These are phyloP conservation scores for Pantherophis alleghaniensis DNA, from an alignment of 2,797 vertebrate species.

Conservation along the genomic window DNA sequence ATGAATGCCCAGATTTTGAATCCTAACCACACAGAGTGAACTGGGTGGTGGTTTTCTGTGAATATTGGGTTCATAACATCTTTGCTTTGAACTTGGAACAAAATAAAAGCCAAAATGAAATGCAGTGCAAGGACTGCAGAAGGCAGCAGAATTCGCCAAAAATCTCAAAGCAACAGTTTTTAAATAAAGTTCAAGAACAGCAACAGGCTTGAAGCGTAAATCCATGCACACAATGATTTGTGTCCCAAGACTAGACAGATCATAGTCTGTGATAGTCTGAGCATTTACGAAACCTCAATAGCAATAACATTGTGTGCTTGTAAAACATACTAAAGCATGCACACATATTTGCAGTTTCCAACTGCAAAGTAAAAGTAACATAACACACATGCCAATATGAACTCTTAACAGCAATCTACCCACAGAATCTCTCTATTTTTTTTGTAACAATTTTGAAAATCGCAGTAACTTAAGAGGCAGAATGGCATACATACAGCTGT, in stretches of 20 bases:
- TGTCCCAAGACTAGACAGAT: not conserved
- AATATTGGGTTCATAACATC: not conserved
- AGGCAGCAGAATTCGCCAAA: not conserved
- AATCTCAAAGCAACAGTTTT: not conserved
- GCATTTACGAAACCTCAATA: not conserved
- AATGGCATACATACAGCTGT: not conserved
- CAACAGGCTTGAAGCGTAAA: not conserved
- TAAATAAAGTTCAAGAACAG: not conserved
- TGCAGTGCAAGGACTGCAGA: not conserved
- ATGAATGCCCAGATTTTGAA: not conserved
- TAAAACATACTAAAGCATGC: not conserved
- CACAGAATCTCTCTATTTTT: not conserved
- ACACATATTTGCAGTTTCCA: not conserved
- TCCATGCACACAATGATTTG: not conserved
- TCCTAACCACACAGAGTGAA: not conserved
- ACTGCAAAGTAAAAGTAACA: not conserved
- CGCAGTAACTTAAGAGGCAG: not conserved
- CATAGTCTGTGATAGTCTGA: not conserved
- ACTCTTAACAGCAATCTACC: not conserved
- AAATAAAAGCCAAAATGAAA: not conserved
- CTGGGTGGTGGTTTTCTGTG: not conserved
- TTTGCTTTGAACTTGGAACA: not conserved
- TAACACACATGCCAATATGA: not conserved
- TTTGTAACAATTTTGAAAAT: not conserved
- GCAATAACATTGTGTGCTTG: not conserved